These are phyloP conservation scores for Murina feae DNA, from an alignment of 2,113 vertebrate species.

Conservation along the genomic window DNA sequence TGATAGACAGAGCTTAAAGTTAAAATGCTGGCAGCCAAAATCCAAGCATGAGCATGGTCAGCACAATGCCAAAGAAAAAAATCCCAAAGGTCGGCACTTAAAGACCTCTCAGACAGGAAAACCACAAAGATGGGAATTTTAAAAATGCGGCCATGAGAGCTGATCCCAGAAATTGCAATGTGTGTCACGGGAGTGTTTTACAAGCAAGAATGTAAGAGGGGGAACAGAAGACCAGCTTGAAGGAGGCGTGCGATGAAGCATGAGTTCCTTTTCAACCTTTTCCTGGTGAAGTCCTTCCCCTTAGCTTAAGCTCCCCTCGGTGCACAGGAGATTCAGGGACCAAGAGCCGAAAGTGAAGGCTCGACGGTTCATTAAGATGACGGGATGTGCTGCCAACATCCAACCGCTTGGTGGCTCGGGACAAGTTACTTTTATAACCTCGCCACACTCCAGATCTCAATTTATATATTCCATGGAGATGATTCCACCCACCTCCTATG, in stretches of 20 bases:
- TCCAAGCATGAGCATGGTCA: conserved; percentile 23
- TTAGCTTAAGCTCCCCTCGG: background rate
- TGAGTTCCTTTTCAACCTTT: background rate
- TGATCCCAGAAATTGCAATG: background rate
- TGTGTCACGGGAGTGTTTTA: background rate
- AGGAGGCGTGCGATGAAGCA: background rate
- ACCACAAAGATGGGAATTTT: conserved; percentile 48
- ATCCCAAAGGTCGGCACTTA: conserved; percentile 22
- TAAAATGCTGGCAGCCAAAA: background rate
- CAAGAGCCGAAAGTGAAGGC: too few relatives aligned
- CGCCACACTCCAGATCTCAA: background rate
- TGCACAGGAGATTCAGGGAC: background rate
- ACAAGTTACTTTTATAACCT: background rate
- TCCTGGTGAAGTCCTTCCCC: background rate
- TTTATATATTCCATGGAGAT: background rate
- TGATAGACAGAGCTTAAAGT: background rate
- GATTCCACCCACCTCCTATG: background rate
- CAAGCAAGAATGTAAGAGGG: background rate
- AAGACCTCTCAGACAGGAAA: conserved; percentile 50
- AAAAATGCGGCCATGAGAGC: conserved; percentile 38
- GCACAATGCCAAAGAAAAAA: background rate
- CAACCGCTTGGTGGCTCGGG: background rate
- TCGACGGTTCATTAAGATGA: background rate
- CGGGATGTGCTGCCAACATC: background rate
- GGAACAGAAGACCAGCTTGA: background rate